Base-by-base conservation (phyloP, 2,888 invertebrate species). In the Cancer borealis region DNA sequence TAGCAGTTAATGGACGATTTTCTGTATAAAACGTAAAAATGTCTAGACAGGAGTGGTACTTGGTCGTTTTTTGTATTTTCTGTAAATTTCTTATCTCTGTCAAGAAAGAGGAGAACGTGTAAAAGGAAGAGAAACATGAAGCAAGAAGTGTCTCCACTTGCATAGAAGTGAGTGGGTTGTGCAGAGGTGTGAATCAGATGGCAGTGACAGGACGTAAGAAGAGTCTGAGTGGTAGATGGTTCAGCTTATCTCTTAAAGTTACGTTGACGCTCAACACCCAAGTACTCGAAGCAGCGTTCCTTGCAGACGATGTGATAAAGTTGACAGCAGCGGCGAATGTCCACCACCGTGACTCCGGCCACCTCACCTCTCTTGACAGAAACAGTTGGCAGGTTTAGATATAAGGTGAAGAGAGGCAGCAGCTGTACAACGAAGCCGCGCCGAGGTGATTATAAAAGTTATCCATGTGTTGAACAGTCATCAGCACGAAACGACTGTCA, bases 201-300 rank as follows among this genome's bases (percentile, higher is more conserved):
- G n/a, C n/a, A 66, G n/a, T 6, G n/a, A 21, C n/a, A 66, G 21
- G 66, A 66, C 21, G n/a, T n/a, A 66, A n/a, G n/a, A 66, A 66
- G 66, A 66, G 66, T 21, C 66, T 66, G 66, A 54, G 12, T 66
- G 66, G 21, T n/a, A n/a, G 66, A 66, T 14, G 66, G 66, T n/a
- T 66, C 21, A n/a, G n/a, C 66, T 66, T 66, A 66, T 66, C 66
- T 66, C 66, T 66, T 66, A 54, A 54, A 54, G 54, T 54, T 54
- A n/a, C n/a, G 66, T 14, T n/a, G 66, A 66, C 21, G 66, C 66
- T 66, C 66, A 66, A 66, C 21, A 4, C 14, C n/a, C 5, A 21
- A n/a, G 66, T n/a, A 66, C n/a, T 66, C 66, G 66, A 66, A 21
- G n/a, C 66, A 66, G 54, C 66, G n/a, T 66, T n/a, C n/a, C 66